A percentile compares a stretch with the other conserved stretches of the same genome.
Conservation (phyloP, 2,888 invertebrate genomes). For the Drosophila pseudotalamancana region DNA sequence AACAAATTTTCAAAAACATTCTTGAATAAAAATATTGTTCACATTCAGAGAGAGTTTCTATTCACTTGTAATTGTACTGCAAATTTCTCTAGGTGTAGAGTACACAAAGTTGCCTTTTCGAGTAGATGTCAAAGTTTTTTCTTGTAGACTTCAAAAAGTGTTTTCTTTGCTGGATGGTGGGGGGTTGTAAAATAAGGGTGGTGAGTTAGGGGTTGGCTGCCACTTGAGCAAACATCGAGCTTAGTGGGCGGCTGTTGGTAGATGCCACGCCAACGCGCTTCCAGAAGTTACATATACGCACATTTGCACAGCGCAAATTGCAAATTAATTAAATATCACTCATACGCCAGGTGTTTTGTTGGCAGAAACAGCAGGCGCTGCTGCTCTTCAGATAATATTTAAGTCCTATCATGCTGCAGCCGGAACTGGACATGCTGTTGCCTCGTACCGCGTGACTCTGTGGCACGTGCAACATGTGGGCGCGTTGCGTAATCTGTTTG, state of each 20-base stretch:
- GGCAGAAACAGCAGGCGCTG: background rate
- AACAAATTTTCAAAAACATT: too few species aligned
- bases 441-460: background rate
- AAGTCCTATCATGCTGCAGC: background rate
- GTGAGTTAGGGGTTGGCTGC: background rate
- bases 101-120: conserved; percentile 54
- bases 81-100: too few species aligned
- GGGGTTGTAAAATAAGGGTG: background rate
- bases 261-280: background rate
- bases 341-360: conserved; percentile 48
- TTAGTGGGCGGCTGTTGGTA: conserved; percentile 32
- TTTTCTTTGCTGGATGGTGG: conserved; percentile 3
- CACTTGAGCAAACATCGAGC: conserved; percentile 35
- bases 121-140: conserved; percentile 47
- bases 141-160: conserved; percentile 35
- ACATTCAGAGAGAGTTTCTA: too few species aligned
- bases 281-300: conserved; percentile 20
- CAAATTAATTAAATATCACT: conserved; percentile 71
- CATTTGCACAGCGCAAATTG: conserved; percentile 27
- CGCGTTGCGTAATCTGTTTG: conserved; percentile 10
- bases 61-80: too few species aligned
- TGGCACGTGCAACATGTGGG: conserved; percentile 15
- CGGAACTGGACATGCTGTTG: too few species aligned
- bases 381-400: background rate
- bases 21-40: too few species aligned